phyloP scores from a whole-genome alignment of 2,113 vertebrate genomes.

The Nyctereutes procyonoides region DNA sequence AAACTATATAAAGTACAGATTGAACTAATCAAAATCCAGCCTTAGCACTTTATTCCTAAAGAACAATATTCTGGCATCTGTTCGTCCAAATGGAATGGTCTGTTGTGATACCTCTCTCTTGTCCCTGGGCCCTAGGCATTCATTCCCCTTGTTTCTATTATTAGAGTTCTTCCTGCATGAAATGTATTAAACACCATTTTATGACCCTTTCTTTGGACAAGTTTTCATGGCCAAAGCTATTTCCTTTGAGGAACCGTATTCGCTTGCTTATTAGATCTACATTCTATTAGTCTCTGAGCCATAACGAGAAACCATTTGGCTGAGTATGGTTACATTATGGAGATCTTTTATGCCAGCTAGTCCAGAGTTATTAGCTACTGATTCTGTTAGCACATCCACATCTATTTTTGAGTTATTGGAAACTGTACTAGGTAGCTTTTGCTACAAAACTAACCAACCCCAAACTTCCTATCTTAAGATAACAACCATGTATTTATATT shows the following conservation, averaged over 20 bases:
- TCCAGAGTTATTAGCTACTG: background rate
- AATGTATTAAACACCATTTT: background rate
- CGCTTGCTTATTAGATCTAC: background rate
- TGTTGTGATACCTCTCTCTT: background rate
- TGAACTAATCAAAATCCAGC: constrained; percentile 5
- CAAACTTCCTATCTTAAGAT: background rate
- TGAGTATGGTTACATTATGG: background rate
- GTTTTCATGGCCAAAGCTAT: background rate
- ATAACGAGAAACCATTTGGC: background rate
- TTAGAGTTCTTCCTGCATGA: background rate
- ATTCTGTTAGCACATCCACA: background rate
- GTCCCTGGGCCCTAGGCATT: background rate
- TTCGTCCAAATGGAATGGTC: background rate
- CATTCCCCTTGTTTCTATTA: background rate
- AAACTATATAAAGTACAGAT: background rate
- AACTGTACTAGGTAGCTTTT: background rate
- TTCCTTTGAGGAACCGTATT: constrained; percentile 8
- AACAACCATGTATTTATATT: background rate
- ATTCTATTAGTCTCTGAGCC: background rate
- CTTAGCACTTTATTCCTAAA: background rate
- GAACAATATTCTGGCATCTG: background rate
- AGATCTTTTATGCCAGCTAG: background rate
- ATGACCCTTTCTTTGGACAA: background rate
- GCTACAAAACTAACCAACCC: background rate
- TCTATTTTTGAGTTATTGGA: background rate